These are phyloP conservation scores for Haemorhous mexicanus DNA, from an alignment of 2,113 vertebrate species.

Conservation along the genomic window DNA sequence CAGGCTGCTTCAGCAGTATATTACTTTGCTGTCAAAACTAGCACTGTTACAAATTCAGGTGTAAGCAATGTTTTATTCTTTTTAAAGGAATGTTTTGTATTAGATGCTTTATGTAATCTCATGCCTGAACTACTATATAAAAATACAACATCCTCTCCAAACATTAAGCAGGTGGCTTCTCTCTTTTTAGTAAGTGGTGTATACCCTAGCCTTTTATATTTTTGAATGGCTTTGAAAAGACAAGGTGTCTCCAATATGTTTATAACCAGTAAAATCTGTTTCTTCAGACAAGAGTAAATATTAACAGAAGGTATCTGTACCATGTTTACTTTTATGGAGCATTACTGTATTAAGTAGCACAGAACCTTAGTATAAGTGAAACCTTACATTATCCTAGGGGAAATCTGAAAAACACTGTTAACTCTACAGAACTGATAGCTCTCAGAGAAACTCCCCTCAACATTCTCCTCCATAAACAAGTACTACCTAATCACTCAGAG, in stretches of 20 bases:
- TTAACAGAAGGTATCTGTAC: neutral
- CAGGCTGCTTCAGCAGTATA: neutral
- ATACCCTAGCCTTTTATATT: neutral
- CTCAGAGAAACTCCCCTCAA: neutral
- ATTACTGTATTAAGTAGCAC: neutral
- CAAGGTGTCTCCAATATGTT: neutral
- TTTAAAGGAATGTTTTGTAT: neutral
- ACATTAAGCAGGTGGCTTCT: neutral
- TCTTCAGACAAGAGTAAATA: neutral
- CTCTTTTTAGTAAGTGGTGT: neutral
- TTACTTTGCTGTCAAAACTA: neutral
- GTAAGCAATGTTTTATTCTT: neutral
- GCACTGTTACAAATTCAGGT: neutral
- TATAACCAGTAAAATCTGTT: neutral
- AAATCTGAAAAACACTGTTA: neutral
- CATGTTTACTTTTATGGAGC: neutral
- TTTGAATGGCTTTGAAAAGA: constrained; percentile 16
- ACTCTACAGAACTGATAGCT: neutral
- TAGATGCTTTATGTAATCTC: neutral
- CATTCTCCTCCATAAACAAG: neutral
- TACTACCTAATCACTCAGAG: neutral
- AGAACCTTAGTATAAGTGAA: neutral
- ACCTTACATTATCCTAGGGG: neutral
- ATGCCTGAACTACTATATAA: neutral
- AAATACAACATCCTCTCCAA: neutral